Evolutionary conservation across 2,797 vertebrate genomes (phyloP).

Genomic region (Clarias fuscus): DNA sequence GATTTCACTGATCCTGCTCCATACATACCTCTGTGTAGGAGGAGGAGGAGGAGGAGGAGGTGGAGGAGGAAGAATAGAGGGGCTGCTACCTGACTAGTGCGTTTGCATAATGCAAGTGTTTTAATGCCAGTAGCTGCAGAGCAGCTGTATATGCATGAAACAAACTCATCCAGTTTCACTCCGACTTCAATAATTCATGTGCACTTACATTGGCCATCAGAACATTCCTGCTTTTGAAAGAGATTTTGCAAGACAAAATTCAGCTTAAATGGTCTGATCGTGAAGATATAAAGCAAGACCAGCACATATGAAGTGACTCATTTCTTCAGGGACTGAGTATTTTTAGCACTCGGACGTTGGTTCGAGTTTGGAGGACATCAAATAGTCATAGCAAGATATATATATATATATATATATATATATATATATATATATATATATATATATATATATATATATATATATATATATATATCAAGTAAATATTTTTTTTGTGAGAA

Average conservation of each 20-base stretch:
- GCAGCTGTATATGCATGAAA: constrained; percentile 44
- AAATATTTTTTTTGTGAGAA: constrained; percentile 31
- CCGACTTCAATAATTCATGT: constrained; percentile 68
- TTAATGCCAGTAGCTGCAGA: constrained; percentile 34
- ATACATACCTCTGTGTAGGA: constrained; percentile 20
- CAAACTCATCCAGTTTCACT: constrained; percentile 41
- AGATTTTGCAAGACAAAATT: constrained; percentile 48
- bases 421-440: too few species aligned
- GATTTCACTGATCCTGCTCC: constrained; percentile 9
- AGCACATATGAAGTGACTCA: constrained; percentile 29
- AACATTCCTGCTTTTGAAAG: constrained; percentile 37
- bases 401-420: too few species aligned
- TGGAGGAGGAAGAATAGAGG: constrained; percentile 9
- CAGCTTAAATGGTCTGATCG: neutral
- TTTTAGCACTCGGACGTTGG: constrained; percentile 7
- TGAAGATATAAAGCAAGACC: constrained; percentile 7
- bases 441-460: too few species aligned
- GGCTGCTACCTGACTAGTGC: constrained; percentile 31
- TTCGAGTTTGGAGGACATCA: neutral
- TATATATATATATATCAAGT: too few species aligned
- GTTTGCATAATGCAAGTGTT: constrained; percentile 45
- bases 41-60: constrained; percentile 10
- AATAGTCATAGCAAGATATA: neutral
- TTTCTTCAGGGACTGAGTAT: neutral
- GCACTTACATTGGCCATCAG: constrained; percentile 58